Conservation (phyloP, 1,140 invertebrate species). For the Bemisia tabaci region DNA sequence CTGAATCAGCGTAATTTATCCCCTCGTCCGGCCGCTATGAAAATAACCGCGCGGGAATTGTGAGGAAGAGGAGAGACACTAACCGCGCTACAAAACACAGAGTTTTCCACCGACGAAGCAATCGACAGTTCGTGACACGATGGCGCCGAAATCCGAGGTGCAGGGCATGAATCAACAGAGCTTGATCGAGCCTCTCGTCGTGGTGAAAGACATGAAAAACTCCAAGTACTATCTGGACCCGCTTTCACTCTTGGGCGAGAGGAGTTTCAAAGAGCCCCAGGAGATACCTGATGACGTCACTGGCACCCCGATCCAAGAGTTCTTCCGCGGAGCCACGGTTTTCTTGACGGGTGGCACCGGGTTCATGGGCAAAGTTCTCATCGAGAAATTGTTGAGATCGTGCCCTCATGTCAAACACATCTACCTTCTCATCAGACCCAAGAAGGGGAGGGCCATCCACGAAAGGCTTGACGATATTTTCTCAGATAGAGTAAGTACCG, state of each 20-base stretch:
- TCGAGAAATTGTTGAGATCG: constrained; percentile 67
- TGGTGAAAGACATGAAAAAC: constrained; percentile 12
- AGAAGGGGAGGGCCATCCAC: constrained; percentile 57
- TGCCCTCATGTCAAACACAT: constrained; percentile 58
- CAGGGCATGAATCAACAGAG: neutral
- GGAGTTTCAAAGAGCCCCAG: constrained; percentile 13
- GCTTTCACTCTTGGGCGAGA: constrained; percentile 13
- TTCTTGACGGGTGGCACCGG: constrained; percentile 75
- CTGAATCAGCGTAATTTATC: too few relatives aligned
- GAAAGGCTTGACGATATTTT: constrained; percentile 50
- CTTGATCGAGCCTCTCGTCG: neutral
- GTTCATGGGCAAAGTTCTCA: constrained; percentile 67
- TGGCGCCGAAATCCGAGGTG: neutral
- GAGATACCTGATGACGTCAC: constrained; percentile 29
- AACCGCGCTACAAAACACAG: too few relatives aligned
- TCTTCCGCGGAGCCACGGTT: constrained; percentile 33
- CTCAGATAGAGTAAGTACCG: constrained; percentile 46
- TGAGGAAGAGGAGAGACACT: too few relatives aligned
- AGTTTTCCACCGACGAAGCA: too few relatives aligned
- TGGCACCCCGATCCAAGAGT: constrained; percentile 26
- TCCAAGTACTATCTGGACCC: constrained; percentile 14
- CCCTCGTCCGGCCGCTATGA: too few relatives aligned
- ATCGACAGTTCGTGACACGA: too few relatives aligned
- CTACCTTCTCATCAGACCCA: constrained; percentile 64
- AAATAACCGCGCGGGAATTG: too few relatives aligned